phyloP scores from a whole-genome alignment of 1,140 invertebrate genomes.

The Drosophila tropicalis region DNA sequence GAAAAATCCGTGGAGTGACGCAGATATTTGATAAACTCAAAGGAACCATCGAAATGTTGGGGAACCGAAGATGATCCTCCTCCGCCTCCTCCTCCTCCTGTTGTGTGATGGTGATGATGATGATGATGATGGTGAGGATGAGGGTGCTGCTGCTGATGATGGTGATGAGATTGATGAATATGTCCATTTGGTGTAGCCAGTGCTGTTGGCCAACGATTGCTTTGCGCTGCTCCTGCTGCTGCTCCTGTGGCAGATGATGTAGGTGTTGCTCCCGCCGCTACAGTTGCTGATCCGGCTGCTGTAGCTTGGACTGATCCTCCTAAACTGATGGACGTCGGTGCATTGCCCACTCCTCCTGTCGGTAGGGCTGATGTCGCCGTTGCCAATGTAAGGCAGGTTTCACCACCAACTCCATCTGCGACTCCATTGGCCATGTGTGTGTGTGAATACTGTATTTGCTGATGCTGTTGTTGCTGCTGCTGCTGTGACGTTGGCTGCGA shows the following conservation, averaged over 20 bases:
- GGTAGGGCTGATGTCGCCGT: constrained; percentile 25
- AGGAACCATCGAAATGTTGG: constrained; percentile 81
- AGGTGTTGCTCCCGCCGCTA: constrained; percentile 10
- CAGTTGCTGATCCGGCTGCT: constrained; percentile 19
- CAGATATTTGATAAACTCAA: constrained; percentile 82
- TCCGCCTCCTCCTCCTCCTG: constrained; percentile 10
- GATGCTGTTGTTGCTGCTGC: constrained; percentile 59
- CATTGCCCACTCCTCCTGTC: constrained; percentile 1
- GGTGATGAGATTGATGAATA: constrained; percentile 19
- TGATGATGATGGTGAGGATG: not conserved
- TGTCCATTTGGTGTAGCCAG: constrained; percentile 66
- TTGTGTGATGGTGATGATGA: constrained; percentile 1
- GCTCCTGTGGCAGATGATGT: constrained; percentile 12
- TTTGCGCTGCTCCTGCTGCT: constrained; percentile 25
- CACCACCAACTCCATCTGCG: constrained; percentile 5
- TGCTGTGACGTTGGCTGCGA: constrained; percentile 53
- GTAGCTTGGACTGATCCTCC: constrained; percentile 2
- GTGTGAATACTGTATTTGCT: constrained; percentile 57
- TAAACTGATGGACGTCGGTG: constrained; percentile 3
- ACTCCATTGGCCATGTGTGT: constrained; percentile 50
- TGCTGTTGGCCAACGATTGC: constrained; percentile 74
- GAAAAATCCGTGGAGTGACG: constrained; percentile 78
- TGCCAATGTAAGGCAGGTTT: constrained; percentile 26
- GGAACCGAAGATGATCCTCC: constrained; percentile 41
- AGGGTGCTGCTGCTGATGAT: not conserved